Conservation (phyloP, 2,113 vertebrate genomes). For the Erythrocercus mccallii region DNA sequence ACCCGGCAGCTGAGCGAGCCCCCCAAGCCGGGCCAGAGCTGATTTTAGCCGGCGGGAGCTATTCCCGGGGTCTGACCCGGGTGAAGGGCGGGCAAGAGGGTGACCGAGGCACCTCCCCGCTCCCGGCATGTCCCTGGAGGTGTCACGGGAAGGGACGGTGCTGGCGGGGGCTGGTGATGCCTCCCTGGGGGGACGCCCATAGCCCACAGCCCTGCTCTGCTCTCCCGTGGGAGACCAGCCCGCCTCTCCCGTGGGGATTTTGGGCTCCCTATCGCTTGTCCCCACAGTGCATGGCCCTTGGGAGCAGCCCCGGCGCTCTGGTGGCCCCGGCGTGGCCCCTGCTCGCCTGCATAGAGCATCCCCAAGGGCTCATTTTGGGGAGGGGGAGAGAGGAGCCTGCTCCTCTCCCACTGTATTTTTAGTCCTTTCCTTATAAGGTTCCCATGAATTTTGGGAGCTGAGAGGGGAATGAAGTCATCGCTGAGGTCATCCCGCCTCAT, state of each 20-base stretch:
- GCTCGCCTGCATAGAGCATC: background rate
- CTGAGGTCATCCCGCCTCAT: slow-evolving; percentile 15
- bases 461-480: slow-evolving; percentile 33
- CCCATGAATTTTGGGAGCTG: slow-evolving; percentile 12
- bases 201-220: no score
- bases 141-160: fast-evolving
- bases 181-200: no score
- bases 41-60: background rate
- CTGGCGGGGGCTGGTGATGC: background rate
- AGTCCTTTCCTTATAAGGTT: slow-evolving; percentile 47
- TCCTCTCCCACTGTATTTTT: background rate
- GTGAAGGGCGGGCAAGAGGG: background rate
- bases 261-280: background rate
- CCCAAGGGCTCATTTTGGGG: background rate
- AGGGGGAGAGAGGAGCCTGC: background rate
- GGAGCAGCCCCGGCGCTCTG: background rate
- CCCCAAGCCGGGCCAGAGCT: background rate
- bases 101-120: background rate
- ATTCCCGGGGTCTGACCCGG: background rate
- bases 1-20: slow-evolving; percentile 1
- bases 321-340: background rate
- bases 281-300: background rate
- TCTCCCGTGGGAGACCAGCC: background rate
- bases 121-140: background rate
- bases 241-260: background rate